Evolutionary conservation across 2,797 vertebrate genomes (phyloP).

Genomic region (Macrochelys suwanniensis): DNA sequence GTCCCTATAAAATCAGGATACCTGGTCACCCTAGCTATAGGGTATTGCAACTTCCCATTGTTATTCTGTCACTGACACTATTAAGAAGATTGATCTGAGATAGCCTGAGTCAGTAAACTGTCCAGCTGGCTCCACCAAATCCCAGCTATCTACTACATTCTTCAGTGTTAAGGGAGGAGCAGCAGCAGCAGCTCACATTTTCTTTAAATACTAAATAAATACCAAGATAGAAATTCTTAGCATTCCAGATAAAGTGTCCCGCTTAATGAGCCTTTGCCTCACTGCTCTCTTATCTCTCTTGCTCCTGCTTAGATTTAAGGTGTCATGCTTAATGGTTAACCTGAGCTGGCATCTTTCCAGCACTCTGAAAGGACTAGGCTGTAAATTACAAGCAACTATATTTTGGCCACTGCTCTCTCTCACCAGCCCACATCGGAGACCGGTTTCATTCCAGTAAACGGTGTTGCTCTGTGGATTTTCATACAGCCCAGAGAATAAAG

Average conservation of each 20-base stretch:
- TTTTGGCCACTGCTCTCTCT: neutral
- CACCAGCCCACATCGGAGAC: conserved; percentile 1
- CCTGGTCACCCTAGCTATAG: neutral
- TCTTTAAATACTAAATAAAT: conserved; percentile 63
- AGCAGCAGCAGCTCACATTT: conserved; percentile 50
- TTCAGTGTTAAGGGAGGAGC: conserved; percentile 3
- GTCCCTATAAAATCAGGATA: too few species aligned
- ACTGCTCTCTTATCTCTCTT: conserved; percentile 7
- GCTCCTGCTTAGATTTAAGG: conserved; percentile 20
- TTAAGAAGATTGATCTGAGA: neutral
- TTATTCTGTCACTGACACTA: neutral
- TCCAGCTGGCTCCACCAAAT: conserved; percentile 3
- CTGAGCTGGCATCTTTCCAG: conserved; percentile 47
- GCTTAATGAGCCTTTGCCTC: conserved; percentile 38
- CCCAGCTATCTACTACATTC: conserved; percentile 11
- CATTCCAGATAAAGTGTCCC: conserved; percentile 64
- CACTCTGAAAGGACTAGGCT: neutral
- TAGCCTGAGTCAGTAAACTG: neutral
- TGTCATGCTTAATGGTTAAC: conserved; percentile 40
- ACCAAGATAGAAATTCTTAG: conserved; percentile 68
- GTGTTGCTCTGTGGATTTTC: conserved; percentile 32
- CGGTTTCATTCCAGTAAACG: conserved; percentile 29
- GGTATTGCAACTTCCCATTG: neutral
- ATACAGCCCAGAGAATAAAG: conserved; percentile 55
- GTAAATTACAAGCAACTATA: neutral